phyloP scores from a whole-genome alignment of 2,888 invertebrate species.

The Andrena flavipes region DNA sequence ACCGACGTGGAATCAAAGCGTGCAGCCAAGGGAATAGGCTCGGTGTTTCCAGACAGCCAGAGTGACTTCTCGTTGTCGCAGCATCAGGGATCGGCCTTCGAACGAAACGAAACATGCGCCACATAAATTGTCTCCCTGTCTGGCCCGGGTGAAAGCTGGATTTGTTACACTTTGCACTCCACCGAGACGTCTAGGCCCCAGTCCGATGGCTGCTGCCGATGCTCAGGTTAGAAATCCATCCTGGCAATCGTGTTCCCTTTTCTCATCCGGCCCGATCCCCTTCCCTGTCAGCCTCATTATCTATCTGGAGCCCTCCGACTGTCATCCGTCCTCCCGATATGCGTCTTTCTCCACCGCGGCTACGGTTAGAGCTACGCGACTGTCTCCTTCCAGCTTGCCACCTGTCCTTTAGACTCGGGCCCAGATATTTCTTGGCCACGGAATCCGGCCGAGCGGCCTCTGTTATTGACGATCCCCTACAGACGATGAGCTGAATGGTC shows the following conservation, averaged over 20 bases:
- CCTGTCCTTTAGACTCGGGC: constrained; percentile 49
- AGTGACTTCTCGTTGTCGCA: constrained; percentile 77
- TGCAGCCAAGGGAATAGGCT: constrained; percentile 28
- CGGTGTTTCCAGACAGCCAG: constrained; percentile 65
- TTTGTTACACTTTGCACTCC: constrained; percentile 85
- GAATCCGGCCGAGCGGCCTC: constrained; percentile 56
- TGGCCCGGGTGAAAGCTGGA: constrained; percentile 84
- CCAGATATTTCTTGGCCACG: constrained; percentile 51
- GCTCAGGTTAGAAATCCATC: constrained; percentile 70
- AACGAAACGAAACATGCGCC: constrained; percentile 83
- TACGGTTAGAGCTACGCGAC: constrained; percentile 15
- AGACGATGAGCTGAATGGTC: constrained; percentile 47
- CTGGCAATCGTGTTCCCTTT: constrained; percentile 65
- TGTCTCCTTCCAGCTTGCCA: constrained; percentile 34
- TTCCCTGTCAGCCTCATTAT: constrained; percentile 70
- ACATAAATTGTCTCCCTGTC: constrained; percentile 84
- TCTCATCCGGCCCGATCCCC: constrained; percentile 59
- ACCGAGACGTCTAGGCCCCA: constrained; percentile 78
- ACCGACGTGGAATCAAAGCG: constrained; percentile 69
- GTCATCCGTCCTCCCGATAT: constrained; percentile 68
- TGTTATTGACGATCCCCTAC: constrained; percentile 46
- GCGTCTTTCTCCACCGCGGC: constrained; percentile 51
- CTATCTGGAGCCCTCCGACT: constrained; percentile 63
- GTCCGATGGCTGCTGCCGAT: constrained; percentile 58
- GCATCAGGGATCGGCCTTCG: constrained; percentile 77